These are phyloP conservation scores for Poeciliopsis paucimaculata DNA, from an alignment of 2,797 vertebrate species.

Conservation along the genomic window DNA sequence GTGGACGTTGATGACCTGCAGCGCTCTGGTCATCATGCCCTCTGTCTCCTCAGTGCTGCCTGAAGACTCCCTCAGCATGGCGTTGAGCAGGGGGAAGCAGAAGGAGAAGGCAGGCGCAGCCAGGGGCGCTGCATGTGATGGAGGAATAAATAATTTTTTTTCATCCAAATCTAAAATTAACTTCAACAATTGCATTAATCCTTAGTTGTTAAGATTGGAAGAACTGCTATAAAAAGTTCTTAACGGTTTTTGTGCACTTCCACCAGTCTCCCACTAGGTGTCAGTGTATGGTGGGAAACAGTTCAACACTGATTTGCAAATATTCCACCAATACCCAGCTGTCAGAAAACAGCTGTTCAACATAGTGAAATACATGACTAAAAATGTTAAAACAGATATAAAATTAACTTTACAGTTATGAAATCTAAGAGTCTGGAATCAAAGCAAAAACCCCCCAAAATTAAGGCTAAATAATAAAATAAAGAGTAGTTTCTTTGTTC, in stretches of 20 bases:
- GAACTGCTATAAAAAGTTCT: not conserved
- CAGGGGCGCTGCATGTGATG: conserved; percentile 64
- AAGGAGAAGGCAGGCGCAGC: conserved; percentile 86
- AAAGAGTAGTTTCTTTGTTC: not conserved
- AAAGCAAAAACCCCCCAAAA: not conserved
- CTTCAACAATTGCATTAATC: not conserved
- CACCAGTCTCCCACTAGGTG: conserved; percentile 1
- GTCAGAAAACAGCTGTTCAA: not conserved
- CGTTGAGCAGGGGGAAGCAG: conserved; percentile 93
- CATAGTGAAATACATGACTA: not conserved
- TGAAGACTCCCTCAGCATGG: conserved; percentile 85
- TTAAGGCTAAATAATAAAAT: not conserved
- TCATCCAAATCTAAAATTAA: not conserved
- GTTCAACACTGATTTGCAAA: not conserved
- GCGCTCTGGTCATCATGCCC: conserved; percentile 83
- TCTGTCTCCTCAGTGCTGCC: conserved; percentile 86
- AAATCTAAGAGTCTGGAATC: not conserved
- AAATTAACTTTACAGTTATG: not conserved
- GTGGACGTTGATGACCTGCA: conserved; percentile 90
- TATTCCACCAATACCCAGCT: not conserved
- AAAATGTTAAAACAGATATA: not conserved
- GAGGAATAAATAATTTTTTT: not conserved
- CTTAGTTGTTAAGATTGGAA: not conserved
- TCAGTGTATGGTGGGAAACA: not conserved
- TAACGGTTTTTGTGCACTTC: not conserved